A percentile compares a stretch with the other conserved stretches of the same genome.
Evolutionary conservation across 2,888 invertebrate species (phyloP).

Genomic region (Diadegma fenestrale): DNA sequence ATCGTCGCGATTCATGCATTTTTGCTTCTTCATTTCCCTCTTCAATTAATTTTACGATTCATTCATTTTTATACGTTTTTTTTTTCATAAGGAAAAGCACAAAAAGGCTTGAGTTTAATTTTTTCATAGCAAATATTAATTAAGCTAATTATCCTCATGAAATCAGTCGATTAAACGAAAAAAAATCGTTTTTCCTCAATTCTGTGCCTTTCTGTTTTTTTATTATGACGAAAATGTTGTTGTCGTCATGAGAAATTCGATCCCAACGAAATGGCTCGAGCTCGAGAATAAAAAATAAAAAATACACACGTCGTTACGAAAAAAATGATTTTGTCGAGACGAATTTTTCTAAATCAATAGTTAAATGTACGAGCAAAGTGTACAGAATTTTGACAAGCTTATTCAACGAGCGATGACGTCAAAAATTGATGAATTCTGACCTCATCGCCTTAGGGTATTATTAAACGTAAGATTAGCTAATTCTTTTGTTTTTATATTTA

Average conservation of each 20-base stretch:
- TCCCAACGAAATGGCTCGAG: background rate
- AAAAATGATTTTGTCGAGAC: background rate
- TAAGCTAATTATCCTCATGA: too few species aligned
- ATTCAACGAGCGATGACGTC: slow-evolving; percentile 29
- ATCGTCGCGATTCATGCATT: background rate
- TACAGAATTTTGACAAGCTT: slow-evolving; percentile 47
- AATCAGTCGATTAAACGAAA: background rate
- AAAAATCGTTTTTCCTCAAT: too few species aligned
- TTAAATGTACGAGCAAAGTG: slow-evolving; percentile 40
- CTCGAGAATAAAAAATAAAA: background rate
- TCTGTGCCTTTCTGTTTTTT: too few species aligned
- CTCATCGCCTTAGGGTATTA: slow-evolving; percentile 48
- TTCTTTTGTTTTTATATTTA: slow-evolving; percentile 15
- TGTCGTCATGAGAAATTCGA: background rate
- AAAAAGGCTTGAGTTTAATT: background rate
- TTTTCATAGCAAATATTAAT: background rate
- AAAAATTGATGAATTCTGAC: background rate
- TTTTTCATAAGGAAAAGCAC: slow-evolving; percentile 1
- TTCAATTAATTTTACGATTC: background rate
- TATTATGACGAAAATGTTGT: background rate
- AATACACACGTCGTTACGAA: background rate
- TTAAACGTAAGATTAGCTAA: slow-evolving; percentile 54
- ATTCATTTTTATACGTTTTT: slow-evolving; percentile 25
- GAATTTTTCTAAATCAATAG: background rate
- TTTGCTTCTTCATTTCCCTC: background rate